Evolutionary conservation across 2,888 invertebrate genomes (phyloP), one percentile per base, ranked within the genome.

Genomic region (Anagyrus pseudococci): DNA sequence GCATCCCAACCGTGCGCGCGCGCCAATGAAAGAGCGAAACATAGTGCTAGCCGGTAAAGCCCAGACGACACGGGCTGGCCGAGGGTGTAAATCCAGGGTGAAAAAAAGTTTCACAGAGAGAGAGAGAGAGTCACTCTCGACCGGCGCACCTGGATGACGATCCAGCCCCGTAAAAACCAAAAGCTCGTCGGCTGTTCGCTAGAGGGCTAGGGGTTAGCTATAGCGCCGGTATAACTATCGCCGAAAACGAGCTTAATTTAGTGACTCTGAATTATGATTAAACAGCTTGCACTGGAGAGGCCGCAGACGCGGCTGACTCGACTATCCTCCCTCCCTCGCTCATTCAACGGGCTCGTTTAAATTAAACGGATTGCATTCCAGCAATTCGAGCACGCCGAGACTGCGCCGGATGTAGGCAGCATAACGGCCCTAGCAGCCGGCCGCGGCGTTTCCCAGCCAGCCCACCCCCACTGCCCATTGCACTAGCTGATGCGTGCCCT

Each of bases 331-430:
- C 23, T 25, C 47, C 23, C 47, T 25, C 47, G 10, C 15, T n/a
- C 15, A 4, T 4, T 7, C 25, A 20, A 10, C 62, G 29, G 59
- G 57, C 67, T 71, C 70, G 71, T 70, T 73, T 70, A 72, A 73
- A 73, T 72, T 71, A 72, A 73, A 73, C 68, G 70, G 68, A 73
- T 73, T 70, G 70, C 72, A 71, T 72, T 71, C 67, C 70, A 59
- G 46, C 48, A 64, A 66, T 58, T 69, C 70, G 66, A 70, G 70
- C 66, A 65, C n/a, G 47, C 66, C 67, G 60, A 62, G 58, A 13
- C 25, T 62, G n/a, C n/a, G 59, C 67, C 67, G 68, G 64, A 69
- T 69, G 66, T 66, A 64, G 59, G 59, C 58, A 60, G 63, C 55
- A 54, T 63, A 54, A 53, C n/a, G n/a, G n/a, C n/a, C n/a, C n/a